Percentiles rank a stretch among this genome's conserved stretches.
Evolutionary conservation across 1,140 invertebrate species (phyloP).

Genomic region (Drosophila kanapiae): DNA sequence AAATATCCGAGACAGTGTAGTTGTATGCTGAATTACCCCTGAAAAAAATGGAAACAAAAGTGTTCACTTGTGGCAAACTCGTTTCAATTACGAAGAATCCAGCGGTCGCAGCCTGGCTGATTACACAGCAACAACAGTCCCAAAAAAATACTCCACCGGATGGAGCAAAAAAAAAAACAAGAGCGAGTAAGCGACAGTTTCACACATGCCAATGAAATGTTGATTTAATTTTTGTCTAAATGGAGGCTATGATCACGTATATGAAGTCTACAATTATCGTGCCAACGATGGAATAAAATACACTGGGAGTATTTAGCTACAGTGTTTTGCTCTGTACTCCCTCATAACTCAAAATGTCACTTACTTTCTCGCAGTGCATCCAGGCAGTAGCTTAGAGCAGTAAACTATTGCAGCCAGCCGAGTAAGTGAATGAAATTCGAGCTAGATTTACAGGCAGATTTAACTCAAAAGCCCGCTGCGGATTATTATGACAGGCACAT

Average conservation of each 20-base stretch:
- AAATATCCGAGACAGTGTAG: conserved; percentile 64
- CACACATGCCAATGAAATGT: conserved; percentile 69
- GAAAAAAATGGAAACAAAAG: conserved; percentile 51
- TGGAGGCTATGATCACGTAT: conserved; percentile 74
- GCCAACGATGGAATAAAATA: conserved; percentile 2
- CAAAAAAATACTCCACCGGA: conserved; percentile 37
- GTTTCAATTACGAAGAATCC: conserved; percentile 78
- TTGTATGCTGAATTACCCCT: conserved; percentile 47
- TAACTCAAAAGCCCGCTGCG: conserved; percentile 55
- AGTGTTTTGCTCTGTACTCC: background rate
- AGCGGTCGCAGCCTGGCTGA: conserved; percentile 30
- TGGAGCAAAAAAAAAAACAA: conserved; percentile 24
- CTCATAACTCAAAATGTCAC: too few species aligned
- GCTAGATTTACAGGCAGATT: conserved; percentile 59
- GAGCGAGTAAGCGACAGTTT: conserved; percentile 57
- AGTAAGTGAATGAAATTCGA: conserved; percentile 35
- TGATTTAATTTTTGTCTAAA: conserved; percentile 75
- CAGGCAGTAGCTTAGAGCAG: conserved; percentile 27
- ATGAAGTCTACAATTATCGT: conserved; percentile 49
- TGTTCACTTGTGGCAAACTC: conserved; percentile 82
- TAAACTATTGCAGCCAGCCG: conserved; percentile 50
- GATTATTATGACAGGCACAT: conserved; percentile 79
- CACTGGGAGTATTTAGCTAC: conserved; percentile 28
- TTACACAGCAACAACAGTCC: conserved; percentile 30
- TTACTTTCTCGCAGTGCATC: conserved; percentile 12